Percentiles rank a stretch among this genome's conserved stretches.
phyloP scores from a whole-genome alignment of 2,113 vertebrate genomes.

The Melanotaenia duboulayi region DNA sequence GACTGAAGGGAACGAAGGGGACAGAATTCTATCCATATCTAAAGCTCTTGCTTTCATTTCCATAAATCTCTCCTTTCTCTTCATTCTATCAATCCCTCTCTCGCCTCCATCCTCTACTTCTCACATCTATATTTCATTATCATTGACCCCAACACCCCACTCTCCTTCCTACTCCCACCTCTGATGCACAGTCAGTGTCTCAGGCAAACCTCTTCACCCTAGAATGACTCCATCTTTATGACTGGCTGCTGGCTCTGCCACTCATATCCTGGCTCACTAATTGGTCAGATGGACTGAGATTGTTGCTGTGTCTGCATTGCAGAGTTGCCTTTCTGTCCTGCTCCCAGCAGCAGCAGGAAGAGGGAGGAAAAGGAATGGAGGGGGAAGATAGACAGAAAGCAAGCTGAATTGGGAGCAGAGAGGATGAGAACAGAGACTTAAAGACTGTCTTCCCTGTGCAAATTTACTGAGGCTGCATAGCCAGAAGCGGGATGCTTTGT shows the following conservation, averaged over 20 bases:
- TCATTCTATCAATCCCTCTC: slow-evolving; percentile 34
- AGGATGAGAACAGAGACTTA: slow-evolving; percentile 56
- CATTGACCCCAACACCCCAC: slow-evolving; percentile 46
- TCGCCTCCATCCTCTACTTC: slow-evolving; percentile 19
- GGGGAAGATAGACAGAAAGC: slow-evolving; percentile 32
- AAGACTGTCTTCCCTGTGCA: slow-evolving; percentile 44
- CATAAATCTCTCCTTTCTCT: slow-evolving; percentile 26
- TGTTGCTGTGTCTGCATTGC: slow-evolving; percentile 83
- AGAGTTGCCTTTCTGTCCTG: slow-evolving; percentile 71
- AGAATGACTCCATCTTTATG: slow-evolving; percentile 48
- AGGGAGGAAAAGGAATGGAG: slow-evolving; percentile 32
- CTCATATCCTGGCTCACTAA: slow-evolving; percentile 73
- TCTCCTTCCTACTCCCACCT: not conserved
- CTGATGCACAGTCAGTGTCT: slow-evolving; percentile 44
- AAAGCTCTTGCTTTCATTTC: slow-evolving; percentile 45
- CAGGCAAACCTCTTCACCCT: slow-evolving; percentile 42
- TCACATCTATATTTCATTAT: slow-evolving; percentile 60
- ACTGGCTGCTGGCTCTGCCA: slow-evolving; percentile 75
- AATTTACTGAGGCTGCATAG: slow-evolving; percentile 51
- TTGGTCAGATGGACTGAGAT: slow-evolving; percentile 74
- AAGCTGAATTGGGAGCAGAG: slow-evolving; percentile 23
- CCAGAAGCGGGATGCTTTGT: slow-evolving; percentile 30
- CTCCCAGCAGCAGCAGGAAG: slow-evolving; percentile 41
- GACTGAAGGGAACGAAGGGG: slow-evolving; percentile 63
- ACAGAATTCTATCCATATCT: slow-evolving; percentile 36